Base-by-base conservation (phyloP, 2,113 vertebrate genomes). In the Malaclemys terrapin region DNA sequence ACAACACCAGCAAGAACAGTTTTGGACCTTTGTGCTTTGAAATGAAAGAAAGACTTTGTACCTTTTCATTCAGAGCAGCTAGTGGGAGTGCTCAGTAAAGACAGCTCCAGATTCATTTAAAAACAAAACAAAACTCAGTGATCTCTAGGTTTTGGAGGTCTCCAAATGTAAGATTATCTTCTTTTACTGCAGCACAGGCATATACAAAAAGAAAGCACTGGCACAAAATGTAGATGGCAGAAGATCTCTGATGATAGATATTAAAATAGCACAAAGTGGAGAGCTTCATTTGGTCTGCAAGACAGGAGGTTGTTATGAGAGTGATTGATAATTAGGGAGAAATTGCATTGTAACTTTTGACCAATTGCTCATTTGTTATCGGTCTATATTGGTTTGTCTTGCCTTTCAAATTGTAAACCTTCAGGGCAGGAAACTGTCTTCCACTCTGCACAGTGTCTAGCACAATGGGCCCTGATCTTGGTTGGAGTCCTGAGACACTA, bases 151-250 rank as follows among this genome's bases (percentile, higher is more conserved):
- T 53, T 88, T 75, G 53, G 29, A 56, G 45, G 72, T 84, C 57
- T 84, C 49, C 80, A 92, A 54, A 84, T 84, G 31, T 76, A 83
- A 83, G 83, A 81, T 49, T 88, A 80, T 54, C 84, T 92, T 92
- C 72, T 56, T 84, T 24, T 76, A 80, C n/a, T 84, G 80, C 49
- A 88, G n/a, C 65, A 75, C 42, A 84, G 45, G 65, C 72, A 80
- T 42, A 54, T 75, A 42, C 11, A 56, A 84, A 50, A 27, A 75
- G 29, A 13, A 42, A 84, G 10, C 38, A 52, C 47, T 76, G 45
- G 75, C 22, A 52, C 76, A 84, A 84, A 50, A 79, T 84, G 85
- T 59, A 49, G n/a, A 83, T 79, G 80, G 80, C 72, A 88, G 69
- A 54, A 56, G 35, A 50, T 69, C 50, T 80, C 56, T 49, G 49